A percentile compares a stretch with the other conserved stretches of the same genome.
phyloP scores from a whole-genome alignment of 2,888 invertebrate species.

The Drosophila siamana region DNA sequence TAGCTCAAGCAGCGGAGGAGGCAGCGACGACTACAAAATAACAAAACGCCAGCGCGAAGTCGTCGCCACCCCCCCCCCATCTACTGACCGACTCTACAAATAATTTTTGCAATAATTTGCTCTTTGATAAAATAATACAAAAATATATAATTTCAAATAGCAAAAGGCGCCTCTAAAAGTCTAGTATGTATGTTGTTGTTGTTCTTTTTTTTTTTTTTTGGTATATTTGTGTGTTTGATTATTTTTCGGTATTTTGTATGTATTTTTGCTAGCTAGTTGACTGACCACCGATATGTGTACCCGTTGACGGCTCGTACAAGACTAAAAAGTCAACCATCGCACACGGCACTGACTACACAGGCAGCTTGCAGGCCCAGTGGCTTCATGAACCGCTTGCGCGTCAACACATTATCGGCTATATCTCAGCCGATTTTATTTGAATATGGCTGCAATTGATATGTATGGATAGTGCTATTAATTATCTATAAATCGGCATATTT shows the following conservation, averaged over 20 bases:
- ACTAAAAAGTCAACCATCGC: slow-evolving; percentile 87
- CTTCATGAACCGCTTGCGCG: slow-evolving; percentile 65
- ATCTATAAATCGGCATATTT: slow-evolving; percentile 57
- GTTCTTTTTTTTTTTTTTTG: slow-evolving; percentile 20
- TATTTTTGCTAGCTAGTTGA: slow-evolving; percentile 30
- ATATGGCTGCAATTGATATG: slow-evolving; percentile 18
- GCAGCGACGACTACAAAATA: slow-evolving; percentile 54
- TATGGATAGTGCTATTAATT: slow-evolving; percentile 32
- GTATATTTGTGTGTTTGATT: slow-evolving; percentile 55
- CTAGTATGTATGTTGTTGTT: slow-evolving; percentile 13
- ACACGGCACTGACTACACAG: slow-evolving; percentile 87
- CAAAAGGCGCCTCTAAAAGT: background rate
- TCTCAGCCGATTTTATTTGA: slow-evolving; percentile 53
- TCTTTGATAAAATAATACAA: slow-evolving; percentile 54
- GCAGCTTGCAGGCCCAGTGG: slow-evolving; percentile 88
- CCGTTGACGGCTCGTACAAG: slow-evolving; percentile 87
- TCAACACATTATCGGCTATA: slow-evolving; percentile 66
- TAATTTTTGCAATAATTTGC: slow-evolving; percentile 57
- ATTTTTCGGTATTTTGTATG: slow-evolving; percentile 56
- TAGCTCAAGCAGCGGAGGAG: slow-evolving; percentile 44
- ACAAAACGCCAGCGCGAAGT: slow-evolving; percentile 42
- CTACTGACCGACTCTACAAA: slow-evolving; percentile 55
- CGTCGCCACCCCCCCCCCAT: slow-evolving; percentile 13
- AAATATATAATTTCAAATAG: slow-evolving; percentile 38
- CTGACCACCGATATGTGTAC: slow-evolving; percentile 85